phyloP scores from a whole-genome alignment of 2,113 vertebrate genomes.

The Chloroceryle aenea region DNA sequence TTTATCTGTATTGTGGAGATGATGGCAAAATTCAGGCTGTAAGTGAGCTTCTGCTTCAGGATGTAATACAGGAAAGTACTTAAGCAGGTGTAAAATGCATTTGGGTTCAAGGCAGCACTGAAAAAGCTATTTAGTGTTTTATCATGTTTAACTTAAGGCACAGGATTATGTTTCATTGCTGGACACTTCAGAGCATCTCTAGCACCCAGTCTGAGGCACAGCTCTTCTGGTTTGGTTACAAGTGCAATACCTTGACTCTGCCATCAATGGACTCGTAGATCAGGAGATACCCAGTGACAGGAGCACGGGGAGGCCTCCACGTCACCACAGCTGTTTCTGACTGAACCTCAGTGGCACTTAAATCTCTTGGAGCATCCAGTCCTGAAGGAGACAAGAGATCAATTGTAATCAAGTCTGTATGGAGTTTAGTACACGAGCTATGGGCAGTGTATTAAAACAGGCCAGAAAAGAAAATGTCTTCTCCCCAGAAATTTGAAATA shows the following conservation, averaged over 20 bases:
- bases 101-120: background rate
- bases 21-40: background rate
- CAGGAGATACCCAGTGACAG: slow-evolving; percentile 90
- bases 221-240: background rate
- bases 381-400: slow-evolving; percentile 72
- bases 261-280: slow-evolving; percentile 89
- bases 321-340: slow-evolving; percentile 88
- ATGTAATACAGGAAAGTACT: background rate
- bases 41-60: background rate
- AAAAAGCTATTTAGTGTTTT: background rate
- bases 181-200: background rate
- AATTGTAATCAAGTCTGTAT: background rate
- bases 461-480: background rate
- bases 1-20: background rate
- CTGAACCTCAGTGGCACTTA: slow-evolving; percentile 87
- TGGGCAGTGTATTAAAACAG: background rate
- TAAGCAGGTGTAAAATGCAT: background rate
- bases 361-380: slow-evolving; percentile 89
- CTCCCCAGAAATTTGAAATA: background rate
- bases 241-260: slow-evolving; percentile 81
- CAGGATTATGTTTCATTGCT: background rate
- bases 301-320: slow-evolving; percentile 88
- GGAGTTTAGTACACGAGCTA: background rate
- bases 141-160: background rate
- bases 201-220: background rate